Percentiles rank a stretch among this genome's conserved stretches.
phyloP scores from a whole-genome alignment of 2,797 vertebrate species.

The Malacoraja senta region DNA sequence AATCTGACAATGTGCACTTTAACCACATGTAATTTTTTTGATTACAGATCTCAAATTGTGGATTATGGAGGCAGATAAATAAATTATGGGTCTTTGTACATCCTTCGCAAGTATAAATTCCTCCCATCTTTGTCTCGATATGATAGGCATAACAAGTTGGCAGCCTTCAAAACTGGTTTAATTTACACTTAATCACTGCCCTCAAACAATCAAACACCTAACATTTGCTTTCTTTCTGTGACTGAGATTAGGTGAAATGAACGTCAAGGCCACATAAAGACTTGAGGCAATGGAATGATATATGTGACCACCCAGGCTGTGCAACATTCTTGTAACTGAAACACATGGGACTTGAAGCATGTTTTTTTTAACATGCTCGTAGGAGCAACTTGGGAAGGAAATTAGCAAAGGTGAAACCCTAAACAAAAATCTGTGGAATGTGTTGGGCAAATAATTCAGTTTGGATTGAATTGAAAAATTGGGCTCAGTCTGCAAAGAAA shows the following conservation, averaged over 20 bases:
- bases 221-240: conserved; percentile 35
- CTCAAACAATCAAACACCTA: conserved; percentile 19
- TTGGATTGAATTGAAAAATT: conserved; percentile 20
- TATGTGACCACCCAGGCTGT: conserved; percentile 20
- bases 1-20: too few species aligned
- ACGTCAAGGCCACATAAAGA: conserved; percentile 34
- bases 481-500: not conserved
- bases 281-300: not conserved
- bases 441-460: conserved; percentile 18
- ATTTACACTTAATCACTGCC: conserved; percentile 31
- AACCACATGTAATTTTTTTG: too few species aligned
- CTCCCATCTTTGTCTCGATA: not conserved
- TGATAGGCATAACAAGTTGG: not conserved
- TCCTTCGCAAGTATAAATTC: too few species aligned
- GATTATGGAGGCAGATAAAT: too few species aligned
- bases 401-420: conserved; percentile 25
- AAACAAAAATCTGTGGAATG: conserved; percentile 18
- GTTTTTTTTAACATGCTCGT: conserved; percentile 22
- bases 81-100: too few species aligned
- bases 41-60: too few species aligned
- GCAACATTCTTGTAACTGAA: conserved; percentile 5
- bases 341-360: conserved; percentile 22
- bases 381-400: conserved; percentile 35
- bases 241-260: conserved; percentile 26
- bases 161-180: conserved; percentile 3